phyloP scores from a whole-genome alignment of 2,888 invertebrate genomes.

The Meliscaeva auricollis region DNA sequence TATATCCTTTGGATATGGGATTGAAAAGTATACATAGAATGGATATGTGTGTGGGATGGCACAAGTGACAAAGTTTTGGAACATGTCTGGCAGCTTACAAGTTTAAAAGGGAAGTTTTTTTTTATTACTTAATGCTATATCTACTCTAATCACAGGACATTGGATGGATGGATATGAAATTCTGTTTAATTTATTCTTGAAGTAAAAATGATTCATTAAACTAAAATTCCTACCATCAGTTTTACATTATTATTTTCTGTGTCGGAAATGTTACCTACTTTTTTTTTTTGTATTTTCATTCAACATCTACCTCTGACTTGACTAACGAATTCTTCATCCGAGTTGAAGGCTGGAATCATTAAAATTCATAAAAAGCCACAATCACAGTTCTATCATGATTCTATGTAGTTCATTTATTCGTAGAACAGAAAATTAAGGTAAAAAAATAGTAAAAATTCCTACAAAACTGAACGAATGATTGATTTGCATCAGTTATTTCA shows the following conservation, averaged over 20 bases:
- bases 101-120: conserved; percentile 12
- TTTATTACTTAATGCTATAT: no score
- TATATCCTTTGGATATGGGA: not conserved
- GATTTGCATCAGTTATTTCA: not conserved
- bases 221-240: no score
- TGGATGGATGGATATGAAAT: not conserved
- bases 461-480: conserved; percentile 15
- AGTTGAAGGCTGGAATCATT: conserved; percentile 37
- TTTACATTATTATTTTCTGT: no score
- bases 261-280: not conserved
- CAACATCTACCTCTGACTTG: not conserved
- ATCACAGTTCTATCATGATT: no score
- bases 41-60: not conserved
- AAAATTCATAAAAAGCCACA: conserved; percentile 68
- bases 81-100: conserved; percentile 24
- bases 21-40: not conserved
- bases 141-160: no score
- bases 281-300: not conserved
- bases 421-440: not conserved
- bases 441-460: no score
- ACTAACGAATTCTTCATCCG: not conserved
- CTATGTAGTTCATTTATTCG: conserved; percentile 17
- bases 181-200: conserved; percentile 24
- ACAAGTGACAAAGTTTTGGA: conserved; percentile 23
- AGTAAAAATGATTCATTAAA: conserved; percentile 35